phyloP scores from a whole-genome alignment of 1,140 invertebrate genomes.

The Bemisia tabaci region DNA sequence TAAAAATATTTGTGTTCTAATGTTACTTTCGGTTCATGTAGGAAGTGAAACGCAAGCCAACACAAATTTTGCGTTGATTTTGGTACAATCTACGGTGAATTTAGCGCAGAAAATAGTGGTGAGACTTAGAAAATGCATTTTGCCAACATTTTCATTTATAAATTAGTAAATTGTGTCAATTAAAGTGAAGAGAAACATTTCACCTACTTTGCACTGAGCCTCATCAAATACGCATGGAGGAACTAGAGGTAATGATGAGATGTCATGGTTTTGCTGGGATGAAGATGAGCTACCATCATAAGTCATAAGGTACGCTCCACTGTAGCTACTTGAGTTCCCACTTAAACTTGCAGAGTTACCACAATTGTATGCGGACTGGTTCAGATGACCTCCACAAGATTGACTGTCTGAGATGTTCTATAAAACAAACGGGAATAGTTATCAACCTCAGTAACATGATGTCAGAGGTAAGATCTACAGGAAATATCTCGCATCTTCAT shows the following conservation, averaged over 20 bases:
- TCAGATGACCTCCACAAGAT: background rate
- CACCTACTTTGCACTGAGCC: constrained; percentile 10
- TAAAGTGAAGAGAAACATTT: background rate
- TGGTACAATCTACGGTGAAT: too few relatives aligned
- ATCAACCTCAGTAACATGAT: too few relatives aligned
- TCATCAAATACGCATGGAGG: constrained; percentile 7
- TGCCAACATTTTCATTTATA: too few relatives aligned
- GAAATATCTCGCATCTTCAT: too few relatives aligned
- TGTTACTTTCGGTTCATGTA: too few relatives aligned
- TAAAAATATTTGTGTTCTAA: too few relatives aligned
- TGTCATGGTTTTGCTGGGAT: constrained; percentile 12
- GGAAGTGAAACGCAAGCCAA: too few relatives aligned
- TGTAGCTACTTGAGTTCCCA: background rate
- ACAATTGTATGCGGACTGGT: background rate
- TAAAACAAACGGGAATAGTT: background rate
- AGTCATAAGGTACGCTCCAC: background rate
- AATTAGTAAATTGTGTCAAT: too few relatives aligned
- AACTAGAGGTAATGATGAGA: constrained; percentile 3
- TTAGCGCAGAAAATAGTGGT: too few relatives aligned
- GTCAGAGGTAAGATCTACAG: too few relatives aligned
- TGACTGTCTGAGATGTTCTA: background rate
- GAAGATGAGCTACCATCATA: background rate
- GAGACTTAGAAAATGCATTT: too few relatives aligned
- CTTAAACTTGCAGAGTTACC: background rate
- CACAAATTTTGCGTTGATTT: too few relatives aligned